Evolutionary conservation across 2,888 invertebrate genomes (phyloP), one percentile per base, ranked within the genome.

Genomic region (Heteromyza rotundicornis): DNA sequence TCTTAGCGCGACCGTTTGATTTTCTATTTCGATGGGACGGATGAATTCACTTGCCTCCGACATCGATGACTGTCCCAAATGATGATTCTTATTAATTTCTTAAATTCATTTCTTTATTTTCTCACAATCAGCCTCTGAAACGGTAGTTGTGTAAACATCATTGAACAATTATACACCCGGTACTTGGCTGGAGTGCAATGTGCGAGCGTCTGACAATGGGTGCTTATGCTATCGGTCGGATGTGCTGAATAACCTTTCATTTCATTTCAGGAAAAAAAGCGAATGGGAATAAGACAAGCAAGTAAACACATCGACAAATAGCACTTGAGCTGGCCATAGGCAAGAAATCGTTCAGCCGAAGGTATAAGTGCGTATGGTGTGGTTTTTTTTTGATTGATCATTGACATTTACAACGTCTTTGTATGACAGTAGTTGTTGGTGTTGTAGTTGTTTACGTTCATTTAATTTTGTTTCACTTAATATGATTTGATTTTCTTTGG

Each of bases 381-480:
- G 67, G 67, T 74, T 68, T 72, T n/a, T n/a, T n/a, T 74, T 74
- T 78, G 77, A 78, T 78, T 76, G 78, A 78, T 78, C 77, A 77
- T 78, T 78, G 77, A 78, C 78, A 78, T 76, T 77, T 77, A 78
- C 76, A 72, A 74, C 70, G 76, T 70, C 75, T 74, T 75, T 69
- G 70, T 64, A 27, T 14, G 3, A 35, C 53, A 32, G 20, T 17
- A 32, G 32, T 12, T 35, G 24, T 53, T 27, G 17, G 23, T 8
- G 52, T 27, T 53, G 32, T 19, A 2, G 35, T 53, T 53, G 35
- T 53, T 5, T 16, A 5, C 5, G 47, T 2, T 20, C 47, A 2
- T 5, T 47, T 17, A 20, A 19, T 3, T 47, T 3, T 20, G 17
- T 20, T 20, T 47, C 14, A 17, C 19, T 47, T 20, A 47, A 5